Evolutionary conservation across 2,113 vertebrate species (phyloP), one percentile per base, ranked within the genome.

Genomic region (Mirza zaza): DNA sequence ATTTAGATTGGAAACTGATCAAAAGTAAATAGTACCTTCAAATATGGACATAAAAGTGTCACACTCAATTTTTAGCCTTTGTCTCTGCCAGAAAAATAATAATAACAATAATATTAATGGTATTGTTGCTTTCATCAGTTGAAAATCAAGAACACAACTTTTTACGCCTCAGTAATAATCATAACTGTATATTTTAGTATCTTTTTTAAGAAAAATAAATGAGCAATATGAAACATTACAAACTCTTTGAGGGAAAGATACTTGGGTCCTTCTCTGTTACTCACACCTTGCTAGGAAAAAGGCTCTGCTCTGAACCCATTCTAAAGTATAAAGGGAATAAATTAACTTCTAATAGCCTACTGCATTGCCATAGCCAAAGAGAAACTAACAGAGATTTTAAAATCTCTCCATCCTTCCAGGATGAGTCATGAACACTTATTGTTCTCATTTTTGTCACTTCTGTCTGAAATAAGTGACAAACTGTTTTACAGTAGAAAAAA

Each of bases 221-320:
- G 3, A 61, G 13, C 52, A 81, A 27, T 52, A 36, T 81, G 27
- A 91, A 94, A 59, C 25, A 55, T 25, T 52, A 7, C 6, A 80
- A 70, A 17, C 4, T 29, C 4, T 7, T 52, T 4, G 6, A 90
- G 15, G 29, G 10, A 1, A 55, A 48, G 42, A 13, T 14, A 70
- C 6, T 8, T n/a, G 3, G 0, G 32, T 34, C 73, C 23, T 32
- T 73, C 32, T 76, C 36, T 29, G 59, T 55, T 21, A 36, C 0
- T 14, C 3, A 0, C 18, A 39, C 12, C 1, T 80, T 0, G 0
- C 42, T 15, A 6, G 2, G 39, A 29, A 32, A 79, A 63, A 39
- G 50, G 7, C 15, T 90, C 27, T 70, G n/a, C 1, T 70, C 42
- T 42, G 9, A 11, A n/a, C 11, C 36, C 70, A 39, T 14, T 29